phyloP scores from a whole-genome alignment of 2,113 vertebrate species.

The Nasalis larvatus region DNA sequence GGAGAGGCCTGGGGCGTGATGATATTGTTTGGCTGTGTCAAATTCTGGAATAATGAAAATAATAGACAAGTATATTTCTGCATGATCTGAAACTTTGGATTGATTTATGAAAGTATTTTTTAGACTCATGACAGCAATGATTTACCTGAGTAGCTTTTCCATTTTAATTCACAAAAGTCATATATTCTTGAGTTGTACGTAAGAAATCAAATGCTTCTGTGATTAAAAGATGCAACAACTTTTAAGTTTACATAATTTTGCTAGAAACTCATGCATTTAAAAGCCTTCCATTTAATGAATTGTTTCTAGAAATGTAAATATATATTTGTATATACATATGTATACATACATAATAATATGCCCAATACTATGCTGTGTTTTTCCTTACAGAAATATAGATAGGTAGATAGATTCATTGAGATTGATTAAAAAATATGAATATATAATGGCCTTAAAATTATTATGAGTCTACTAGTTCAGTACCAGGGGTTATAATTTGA shows the following conservation, averaged over 20 bases:
- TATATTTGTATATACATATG: not conserved
- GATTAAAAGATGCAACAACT: not conserved
- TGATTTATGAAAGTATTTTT: not conserved
- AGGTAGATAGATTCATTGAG: not conserved
- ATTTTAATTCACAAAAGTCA: conserved; percentile 7
- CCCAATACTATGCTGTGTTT: not conserved
- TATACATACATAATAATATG: not conserved
- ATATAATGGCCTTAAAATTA: not conserved
- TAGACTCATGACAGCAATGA: not conserved
- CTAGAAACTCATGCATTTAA: not conserved
- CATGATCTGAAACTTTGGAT: not conserved
- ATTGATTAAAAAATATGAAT: not conserved
- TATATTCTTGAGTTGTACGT: not conserved
- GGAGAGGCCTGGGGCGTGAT: too few relatives aligned
- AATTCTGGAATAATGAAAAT: not conserved
- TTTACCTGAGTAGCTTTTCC: not conserved
- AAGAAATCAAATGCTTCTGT: not conserved
- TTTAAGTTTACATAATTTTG: not conserved
- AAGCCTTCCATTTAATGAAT: not conserved
- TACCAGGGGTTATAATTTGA: not conserved
- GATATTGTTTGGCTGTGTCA: not conserved
- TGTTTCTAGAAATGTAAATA: not conserved
- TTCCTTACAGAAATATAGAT: not conserved
- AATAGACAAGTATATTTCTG: not conserved
- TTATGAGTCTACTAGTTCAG: not conserved